phyloP scores from a whole-genome alignment of 2,888 invertebrate genomes.

The Allolobophora icterica region DNA sequence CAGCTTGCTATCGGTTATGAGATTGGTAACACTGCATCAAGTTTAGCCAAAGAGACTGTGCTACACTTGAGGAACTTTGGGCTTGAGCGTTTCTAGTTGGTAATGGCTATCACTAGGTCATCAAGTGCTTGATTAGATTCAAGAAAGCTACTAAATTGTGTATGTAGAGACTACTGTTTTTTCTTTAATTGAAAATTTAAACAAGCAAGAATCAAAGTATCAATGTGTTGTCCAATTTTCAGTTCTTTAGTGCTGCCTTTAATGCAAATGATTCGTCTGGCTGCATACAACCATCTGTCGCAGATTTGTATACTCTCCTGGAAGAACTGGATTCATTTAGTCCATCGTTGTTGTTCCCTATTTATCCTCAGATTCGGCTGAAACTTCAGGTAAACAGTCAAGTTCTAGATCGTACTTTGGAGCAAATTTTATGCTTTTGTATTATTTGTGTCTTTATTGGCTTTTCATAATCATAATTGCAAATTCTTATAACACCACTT shows the following conservation, averaged over 20 bases:
- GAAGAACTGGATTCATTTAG: conserved; percentile 94
- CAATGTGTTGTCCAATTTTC: background rate
- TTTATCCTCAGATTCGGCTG: conserved; percentile 91
- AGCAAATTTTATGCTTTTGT: background rate
- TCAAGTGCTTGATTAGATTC: background rate
- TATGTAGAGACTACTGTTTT: background rate
- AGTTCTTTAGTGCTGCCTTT: conserved; percentile 19
- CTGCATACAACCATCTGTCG: background rate
- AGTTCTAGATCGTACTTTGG: background rate
- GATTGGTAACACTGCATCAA: no score
- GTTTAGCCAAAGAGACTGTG: no score
- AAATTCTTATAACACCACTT: no score
- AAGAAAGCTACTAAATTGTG: background rate
- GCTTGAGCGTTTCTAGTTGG: background rate
- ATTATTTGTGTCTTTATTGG: background rate
- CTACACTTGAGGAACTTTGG: no score
- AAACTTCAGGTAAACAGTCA: conserved; percentile 70
- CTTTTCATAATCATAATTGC: background rate
- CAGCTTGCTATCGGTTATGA: no score
- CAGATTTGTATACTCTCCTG: conserved; percentile 84
- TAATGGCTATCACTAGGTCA: background rate
- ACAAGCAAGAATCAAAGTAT: background rate
- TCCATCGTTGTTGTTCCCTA: conserved; percentile 82
- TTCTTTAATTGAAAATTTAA: background rate
- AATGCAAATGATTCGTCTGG: background rate